Evolutionary conservation across 2,888 invertebrate genomes (phyloP).

Genomic region (Drosophila suboccidentalis): DNA sequence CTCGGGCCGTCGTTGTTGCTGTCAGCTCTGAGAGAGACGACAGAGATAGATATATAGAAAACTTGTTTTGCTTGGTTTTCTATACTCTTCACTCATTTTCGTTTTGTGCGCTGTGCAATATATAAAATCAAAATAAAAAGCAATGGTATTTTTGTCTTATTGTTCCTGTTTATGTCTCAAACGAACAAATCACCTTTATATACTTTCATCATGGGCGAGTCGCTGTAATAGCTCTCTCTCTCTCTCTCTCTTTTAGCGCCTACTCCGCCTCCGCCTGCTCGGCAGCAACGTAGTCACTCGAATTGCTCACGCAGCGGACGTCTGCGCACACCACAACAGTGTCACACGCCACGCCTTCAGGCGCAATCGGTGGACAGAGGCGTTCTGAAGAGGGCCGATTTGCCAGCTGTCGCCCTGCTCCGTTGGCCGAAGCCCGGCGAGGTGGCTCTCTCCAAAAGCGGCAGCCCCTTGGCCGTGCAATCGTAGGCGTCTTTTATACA

Average conservation of each 20-base stretch:
- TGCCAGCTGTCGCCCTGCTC: slow-evolving; percentile 64
- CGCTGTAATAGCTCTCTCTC: too few species aligned
- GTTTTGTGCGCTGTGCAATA: too few species aligned
- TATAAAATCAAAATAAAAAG: too few species aligned
- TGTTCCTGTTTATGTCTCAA: too few species aligned
- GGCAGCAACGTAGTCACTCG: slow-evolving; percentile 64
- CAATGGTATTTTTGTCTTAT: too few species aligned
- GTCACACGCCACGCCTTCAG: slow-evolving; percentile 56
- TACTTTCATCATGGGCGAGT: too few species aligned
- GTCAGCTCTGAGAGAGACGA: too few species aligned
- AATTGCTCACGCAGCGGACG: slow-evolving; percentile 20
- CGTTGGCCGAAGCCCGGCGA: slow-evolving; percentile 84
- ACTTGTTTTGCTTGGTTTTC: too few species aligned
- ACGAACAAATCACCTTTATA: too few species aligned
- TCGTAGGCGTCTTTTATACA: slow-evolving; percentile 60
- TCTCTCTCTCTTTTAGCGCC: slow-evolving; percentile 36
- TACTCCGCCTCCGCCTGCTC: slow-evolving; percentile 55
- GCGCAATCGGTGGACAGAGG: slow-evolving; percentile 71
- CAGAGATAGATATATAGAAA: too few species aligned
- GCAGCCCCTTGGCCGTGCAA: slow-evolving; percentile 83
- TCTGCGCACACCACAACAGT: slow-evolving; percentile 56
- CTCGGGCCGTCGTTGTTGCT: too few species aligned
- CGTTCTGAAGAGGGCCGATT: not conserved
- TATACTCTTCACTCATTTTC: too few species aligned
- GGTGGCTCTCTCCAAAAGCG: slow-evolving; percentile 77